These are phyloP conservation scores for Chiroxiphia lanceolata DNA, from an alignment of 2,797 vertebrate species.

Conservation along the genomic window DNA sequence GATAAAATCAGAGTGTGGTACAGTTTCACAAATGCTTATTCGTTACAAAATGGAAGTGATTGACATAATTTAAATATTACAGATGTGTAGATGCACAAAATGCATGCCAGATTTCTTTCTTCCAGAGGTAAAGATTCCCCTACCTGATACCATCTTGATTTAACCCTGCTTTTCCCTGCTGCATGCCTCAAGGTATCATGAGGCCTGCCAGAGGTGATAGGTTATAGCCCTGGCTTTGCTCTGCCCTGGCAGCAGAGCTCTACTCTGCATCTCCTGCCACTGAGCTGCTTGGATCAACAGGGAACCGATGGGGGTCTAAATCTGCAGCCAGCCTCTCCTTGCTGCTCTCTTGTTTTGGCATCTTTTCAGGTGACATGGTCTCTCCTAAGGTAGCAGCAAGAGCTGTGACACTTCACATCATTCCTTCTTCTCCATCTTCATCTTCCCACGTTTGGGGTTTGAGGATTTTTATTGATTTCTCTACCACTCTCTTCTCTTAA, in stretches of 20 bases:
- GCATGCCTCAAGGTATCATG: background rate
- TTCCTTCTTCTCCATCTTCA: background rate
- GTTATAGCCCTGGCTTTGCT: background rate
- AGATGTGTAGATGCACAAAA: background rate
- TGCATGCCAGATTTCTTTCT: background rate
- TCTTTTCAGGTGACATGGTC: background rate
- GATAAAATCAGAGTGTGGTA: background rate
- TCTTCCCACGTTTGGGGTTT: no score
- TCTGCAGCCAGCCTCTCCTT: background rate
- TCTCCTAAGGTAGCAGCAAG: background rate
- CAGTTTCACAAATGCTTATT: background rate
- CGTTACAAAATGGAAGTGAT: background rate
- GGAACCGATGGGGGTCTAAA: background rate
- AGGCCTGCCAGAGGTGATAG: background rate
- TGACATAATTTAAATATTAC: background rate
- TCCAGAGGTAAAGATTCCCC: background rate
- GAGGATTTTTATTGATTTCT: no score
- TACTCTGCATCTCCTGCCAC: background rate
- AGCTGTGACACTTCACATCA: background rate
- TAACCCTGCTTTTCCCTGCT: background rate
- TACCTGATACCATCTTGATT: background rate
- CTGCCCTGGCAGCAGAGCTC: background rate
- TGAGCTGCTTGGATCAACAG: background rate
- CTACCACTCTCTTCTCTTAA: background rate
- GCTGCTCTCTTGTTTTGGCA: fast-evolving